A percentile compares a stretch with the other conserved stretches of the same genome.
Evolutionary conservation across 2,888 invertebrate genomes (phyloP).

Genomic region (Dorcus parallelipipedus): DNA sequence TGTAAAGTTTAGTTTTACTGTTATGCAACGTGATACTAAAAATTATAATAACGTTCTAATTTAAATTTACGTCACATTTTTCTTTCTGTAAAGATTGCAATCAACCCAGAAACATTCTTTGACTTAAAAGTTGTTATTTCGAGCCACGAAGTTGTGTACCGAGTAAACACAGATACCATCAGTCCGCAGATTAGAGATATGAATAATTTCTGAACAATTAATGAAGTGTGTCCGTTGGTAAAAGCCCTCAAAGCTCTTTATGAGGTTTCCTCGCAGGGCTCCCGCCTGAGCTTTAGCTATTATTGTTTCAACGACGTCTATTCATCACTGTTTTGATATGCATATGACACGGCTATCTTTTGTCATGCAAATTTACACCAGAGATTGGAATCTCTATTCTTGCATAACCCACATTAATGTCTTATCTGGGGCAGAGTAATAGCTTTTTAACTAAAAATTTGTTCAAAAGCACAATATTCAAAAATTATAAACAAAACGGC

Average conservation of each 20-base stretch:
- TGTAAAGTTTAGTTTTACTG: too few relatives aligned
- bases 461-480: too few relatives aligned
- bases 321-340: constrained; percentile 43
- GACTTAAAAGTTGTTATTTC: constrained; percentile 5
- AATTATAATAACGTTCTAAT: too few relatives aligned
- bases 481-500: too few relatives aligned
- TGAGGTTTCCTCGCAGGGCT: constrained; percentile 36
- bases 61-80: too few relatives aligned
- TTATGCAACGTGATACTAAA: too few relatives aligned
- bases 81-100: too few relatives aligned
- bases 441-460: too few relatives aligned
- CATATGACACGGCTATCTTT: constrained; percentile 40
- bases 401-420: constrained; percentile 23
- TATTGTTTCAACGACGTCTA: constrained; percentile 42
- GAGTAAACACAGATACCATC: constrained; percentile 42
- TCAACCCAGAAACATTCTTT: too few relatives aligned
- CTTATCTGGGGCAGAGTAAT: not conserved
- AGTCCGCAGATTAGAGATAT: constrained; percentile 47
- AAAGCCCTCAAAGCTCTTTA: constrained; percentile 43
- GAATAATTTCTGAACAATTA: constrained; percentile 47
- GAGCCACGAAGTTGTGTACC: constrained; percentile 15
- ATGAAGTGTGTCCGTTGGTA: constrained; percentile 43
- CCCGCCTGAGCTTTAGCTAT: constrained; percentile 36
- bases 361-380: constrained; percentile 43
- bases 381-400: constrained; percentile 42